Conservation (phyloP, 2,888 invertebrate species). For the Zygaena filipendulae region DNA sequence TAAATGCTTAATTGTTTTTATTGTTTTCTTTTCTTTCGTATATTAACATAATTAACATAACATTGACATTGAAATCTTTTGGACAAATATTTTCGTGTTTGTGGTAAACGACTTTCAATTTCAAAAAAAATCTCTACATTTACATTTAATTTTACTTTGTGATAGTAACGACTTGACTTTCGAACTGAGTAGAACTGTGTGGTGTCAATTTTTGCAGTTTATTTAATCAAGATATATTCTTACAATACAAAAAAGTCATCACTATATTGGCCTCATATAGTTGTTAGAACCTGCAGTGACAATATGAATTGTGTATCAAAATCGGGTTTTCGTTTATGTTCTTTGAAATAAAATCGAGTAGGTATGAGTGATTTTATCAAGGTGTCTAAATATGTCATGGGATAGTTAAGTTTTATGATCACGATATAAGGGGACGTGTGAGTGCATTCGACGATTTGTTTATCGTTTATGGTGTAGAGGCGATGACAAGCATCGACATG, state of each 20-base stretch:
- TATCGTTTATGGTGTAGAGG: conserved; percentile 42
- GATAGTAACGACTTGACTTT: conserved; percentile 26
- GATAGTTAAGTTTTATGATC: conserved; percentile 62
- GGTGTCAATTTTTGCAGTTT: no score
- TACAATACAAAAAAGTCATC: no score
- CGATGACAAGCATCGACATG: conserved; percentile 51
- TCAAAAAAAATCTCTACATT: conserved; percentile 20
- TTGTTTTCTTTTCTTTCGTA: no score
- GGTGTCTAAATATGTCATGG: conserved; percentile 56
- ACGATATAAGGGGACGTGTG: conserved; percentile 48
- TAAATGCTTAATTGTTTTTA: no score
- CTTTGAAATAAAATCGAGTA: no score
- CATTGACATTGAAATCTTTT: conserved; percentile 29
- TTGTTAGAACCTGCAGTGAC: no score
- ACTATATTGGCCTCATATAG: no score
- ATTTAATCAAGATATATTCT: no score
- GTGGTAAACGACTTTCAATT: conserved; percentile 54
- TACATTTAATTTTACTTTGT: conserved; percentile 23
- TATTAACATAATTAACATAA: conserved; percentile 57
- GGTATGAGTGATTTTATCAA: conserved; percentile 60
- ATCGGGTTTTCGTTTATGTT: no score
- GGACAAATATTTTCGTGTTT: conserved; percentile 55
- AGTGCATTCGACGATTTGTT: conserved; percentile 55
- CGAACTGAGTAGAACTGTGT: no score
- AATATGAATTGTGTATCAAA: no score